phyloP scores from a whole-genome alignment of 2,888 invertebrate genomes.

The Blomia tropicalis region DNA sequence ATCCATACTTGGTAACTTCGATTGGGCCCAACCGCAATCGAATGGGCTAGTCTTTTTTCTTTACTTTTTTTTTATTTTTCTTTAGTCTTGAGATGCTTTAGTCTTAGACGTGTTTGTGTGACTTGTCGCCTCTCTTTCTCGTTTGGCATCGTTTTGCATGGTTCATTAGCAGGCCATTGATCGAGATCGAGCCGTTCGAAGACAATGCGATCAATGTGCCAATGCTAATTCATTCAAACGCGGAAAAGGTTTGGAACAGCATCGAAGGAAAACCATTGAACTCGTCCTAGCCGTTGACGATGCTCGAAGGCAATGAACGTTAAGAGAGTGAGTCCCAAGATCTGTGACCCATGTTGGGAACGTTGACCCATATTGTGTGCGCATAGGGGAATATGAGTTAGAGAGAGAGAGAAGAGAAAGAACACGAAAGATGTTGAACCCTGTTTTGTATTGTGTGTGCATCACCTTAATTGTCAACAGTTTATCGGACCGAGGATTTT shows the following conservation, averaged over 20 bases:
- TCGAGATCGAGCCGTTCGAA: no score
- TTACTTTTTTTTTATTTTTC: no score
- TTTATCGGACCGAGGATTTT: not conserved
- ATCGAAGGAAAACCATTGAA: not conserved
- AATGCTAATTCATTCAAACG: not conserved
- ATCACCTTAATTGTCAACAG: not conserved
- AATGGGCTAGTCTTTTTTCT: no score
- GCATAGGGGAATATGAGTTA: not conserved
- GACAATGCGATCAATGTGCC: not conserved
- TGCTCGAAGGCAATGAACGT: not conserved
- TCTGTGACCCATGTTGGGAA: not conserved
- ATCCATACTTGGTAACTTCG: no score
- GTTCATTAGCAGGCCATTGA: slow-evolving; percentile 10
- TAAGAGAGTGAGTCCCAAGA: not conserved
- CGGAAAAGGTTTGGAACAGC: slow-evolving; percentile 1
- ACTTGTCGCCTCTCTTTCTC: slow-evolving; percentile 1
- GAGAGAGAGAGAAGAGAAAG: no score
- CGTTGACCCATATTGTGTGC: slow-evolving; percentile 3
- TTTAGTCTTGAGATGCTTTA: not conserved
- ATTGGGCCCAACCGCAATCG: no score
- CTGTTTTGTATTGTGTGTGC: not conserved
- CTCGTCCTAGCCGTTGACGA: not conserved
- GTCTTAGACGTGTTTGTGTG: not conserved
- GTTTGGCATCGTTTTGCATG: slow-evolving; percentile 5
- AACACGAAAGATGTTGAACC: no score